These are phyloP conservation scores for Drosophila guanche DNA, from an alignment of 1,140 invertebrate genomes.

Conservation along the genomic window DNA sequence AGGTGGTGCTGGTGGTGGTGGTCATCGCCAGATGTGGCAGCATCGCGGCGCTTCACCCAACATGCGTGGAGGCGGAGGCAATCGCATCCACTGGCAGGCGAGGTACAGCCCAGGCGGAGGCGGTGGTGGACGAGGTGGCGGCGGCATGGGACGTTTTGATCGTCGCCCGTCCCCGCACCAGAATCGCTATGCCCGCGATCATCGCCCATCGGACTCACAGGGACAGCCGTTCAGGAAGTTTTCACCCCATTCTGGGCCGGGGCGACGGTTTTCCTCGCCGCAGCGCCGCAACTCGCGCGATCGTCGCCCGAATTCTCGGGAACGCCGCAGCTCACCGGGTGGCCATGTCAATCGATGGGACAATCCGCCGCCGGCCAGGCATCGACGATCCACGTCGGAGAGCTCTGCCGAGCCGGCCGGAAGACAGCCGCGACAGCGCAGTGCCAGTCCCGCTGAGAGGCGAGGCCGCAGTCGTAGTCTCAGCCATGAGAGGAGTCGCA, in stretches of 20 bases:
- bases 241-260: constrained; percentile 54
- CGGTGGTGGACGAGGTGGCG: constrained; percentile 51
- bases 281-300: constrained; percentile 44
- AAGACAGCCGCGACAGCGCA: constrained; percentile 46
- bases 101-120: constrained; percentile 63
- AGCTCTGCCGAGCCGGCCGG: constrained; percentile 26
- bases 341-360: constrained; percentile 53
- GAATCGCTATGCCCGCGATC: constrained; percentile 67
- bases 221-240: constrained; percentile 71
- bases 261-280: constrained; percentile 61
- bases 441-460: constrained; percentile 43
- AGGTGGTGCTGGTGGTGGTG: constrained; percentile 40
- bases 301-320: constrained; percentile 58
- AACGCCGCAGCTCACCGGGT: constrained; percentile 60
- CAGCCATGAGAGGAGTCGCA: constrained; percentile 42
- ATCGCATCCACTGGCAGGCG: constrained; percentile 71
- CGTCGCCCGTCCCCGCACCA: constrained; percentile 69
- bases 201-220: constrained; percentile 66
- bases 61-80: constrained; percentile 52
- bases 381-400: constrained; percentile 36
- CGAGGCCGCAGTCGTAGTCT: constrained; percentile 43
- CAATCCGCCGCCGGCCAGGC: constrained; percentile 34
- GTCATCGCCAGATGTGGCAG: constrained; percentile 55
- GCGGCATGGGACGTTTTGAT: constrained; percentile 67
- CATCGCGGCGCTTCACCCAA: constrained; percentile 55